Evolutionary conservation across 2,797 vertebrate species (phyloP), one percentile per base, ranked within the genome.

Genomic region (Saxicola maurus): DNA sequence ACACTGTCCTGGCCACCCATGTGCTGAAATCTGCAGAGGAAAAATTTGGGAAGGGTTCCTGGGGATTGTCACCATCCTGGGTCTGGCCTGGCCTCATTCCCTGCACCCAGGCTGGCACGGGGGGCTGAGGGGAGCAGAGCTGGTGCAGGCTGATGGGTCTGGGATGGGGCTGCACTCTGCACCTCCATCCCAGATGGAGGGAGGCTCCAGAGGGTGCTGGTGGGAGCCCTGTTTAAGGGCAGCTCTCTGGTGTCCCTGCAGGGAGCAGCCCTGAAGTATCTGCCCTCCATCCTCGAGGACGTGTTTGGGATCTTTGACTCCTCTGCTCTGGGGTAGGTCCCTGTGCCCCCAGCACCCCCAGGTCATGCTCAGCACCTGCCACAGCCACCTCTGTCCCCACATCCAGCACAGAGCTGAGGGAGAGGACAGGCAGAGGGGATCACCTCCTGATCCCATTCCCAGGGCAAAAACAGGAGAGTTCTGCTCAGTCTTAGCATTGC

Each of bases 221-320:
- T 27, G 71, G 17, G 35, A 49, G 2, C 37, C 25, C 28, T 16
- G 7, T 20, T 42, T 56, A 43, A 60, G 18, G 19, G 38, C 86
- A 90, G 84, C 13, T 5, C 38, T 42, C 7, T 0, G 2, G 2
- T 93, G 53, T 82, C 71, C 43, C 72, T 46, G 61, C 91, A 96
- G 96, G 95, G 93, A 79, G 94, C 95, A 8, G 94, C 96, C 12
- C 91, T 96, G 17, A 96, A 95, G 51, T 96, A 91, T 35, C 57
- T 96, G 83, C 95, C 95, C 25, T 94, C 61, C 37, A 92, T 96
- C 79, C 82, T 96, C 3, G 85, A 91, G 62, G 95, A 96, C 0
- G 76, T 96, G 27, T 79, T 75, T 35, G 93, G 88, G 31, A 82
- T 95, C 75, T 91, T 95, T 4, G 84, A 96, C 72, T 71, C 67